Evolutionary conservation across 1,140 invertebrate species (phyloP).

Genomic region (Drosophila ambigua): DNA sequence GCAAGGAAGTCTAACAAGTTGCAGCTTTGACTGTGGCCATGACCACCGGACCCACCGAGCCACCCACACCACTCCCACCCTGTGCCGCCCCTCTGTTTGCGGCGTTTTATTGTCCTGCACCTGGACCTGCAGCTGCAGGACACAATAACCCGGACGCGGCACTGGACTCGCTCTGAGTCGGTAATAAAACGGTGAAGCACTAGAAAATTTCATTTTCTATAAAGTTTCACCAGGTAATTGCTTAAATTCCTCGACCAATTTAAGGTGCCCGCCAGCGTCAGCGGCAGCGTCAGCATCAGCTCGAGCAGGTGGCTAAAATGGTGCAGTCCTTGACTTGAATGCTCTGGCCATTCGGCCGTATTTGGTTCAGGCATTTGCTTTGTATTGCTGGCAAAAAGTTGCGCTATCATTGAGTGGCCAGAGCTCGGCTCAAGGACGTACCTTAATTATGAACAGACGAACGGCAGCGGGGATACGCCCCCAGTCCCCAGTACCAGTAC

Average conservation of each 20-base stretch:
- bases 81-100: constrained; percentile 14
- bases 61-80: no score
- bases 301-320: constrained; percentile 8
- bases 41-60: no score
- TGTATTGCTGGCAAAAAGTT: constrained; percentile 54
- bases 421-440: constrained; percentile 50
- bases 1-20: constrained; percentile 58
- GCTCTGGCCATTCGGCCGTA: constrained; percentile 30
- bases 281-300: neutral
- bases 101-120: constrained; percentile 55
- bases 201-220: constrained; percentile 52
- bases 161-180: neutral
- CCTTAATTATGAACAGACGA: constrained; percentile 64
- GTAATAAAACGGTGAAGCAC: constrained; percentile 50
- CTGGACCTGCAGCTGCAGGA: constrained; percentile 33
- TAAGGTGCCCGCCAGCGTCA: constrained; percentile 2
- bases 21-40: constrained; percentile 33
- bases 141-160: constrained; percentile 33
- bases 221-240: constrained; percentile 18
- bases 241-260: constrained; percentile 30
- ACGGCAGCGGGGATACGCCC: constrained; percentile 12
- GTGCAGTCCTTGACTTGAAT: constrained; percentile 62
- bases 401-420: constrained; percentile 40
- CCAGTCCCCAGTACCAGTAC: no score
- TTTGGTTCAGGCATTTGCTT: constrained; percentile 11